Evolutionary conservation across 2,113 vertebrate species (phyloP), one percentile per base, ranked within the genome.

Genomic region (Lophochroa leadbeateri): DNA sequence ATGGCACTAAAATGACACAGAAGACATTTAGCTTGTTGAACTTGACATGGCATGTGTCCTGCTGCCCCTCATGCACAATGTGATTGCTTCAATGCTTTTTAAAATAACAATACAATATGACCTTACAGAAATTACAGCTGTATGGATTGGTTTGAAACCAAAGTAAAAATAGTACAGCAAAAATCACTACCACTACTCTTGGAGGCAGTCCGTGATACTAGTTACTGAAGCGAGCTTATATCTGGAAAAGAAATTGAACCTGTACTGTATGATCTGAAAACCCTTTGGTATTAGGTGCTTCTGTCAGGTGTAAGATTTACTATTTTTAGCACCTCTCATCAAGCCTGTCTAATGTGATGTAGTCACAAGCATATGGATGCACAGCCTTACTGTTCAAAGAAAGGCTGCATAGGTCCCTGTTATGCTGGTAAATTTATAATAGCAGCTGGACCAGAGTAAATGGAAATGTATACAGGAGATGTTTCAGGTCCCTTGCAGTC

Each of bases 31-130:
- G 47, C 39, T 75, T 78, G 44, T 64, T 79, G 47, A 79, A 29
- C 21, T 85, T 84, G 52, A 60, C 65, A 65, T 11, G 25, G 57
- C 37, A 44, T 61, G 17, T 24, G 18, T 70, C 41, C 23, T 86
- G 6, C 37, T 70, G 8, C 57, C 80, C 90, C 94, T 93, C 12
- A 12, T 86, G 80, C 74, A 49, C 23, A 81, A 58, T 69, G 25
- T 2, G 4, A 96, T 95, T 86, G 61, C 61, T 91, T 88, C 92
- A 29, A 61, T 82, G 69, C 57, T 91, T 96, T 84, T 82, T 27
- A 53, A 94, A 94, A 64, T 47, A 88, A 78, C 72, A 88, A 95
- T 96, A 88, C 96, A 57, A 94, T 95, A 89, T 91, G 95, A 91
- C 96, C 88, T 95, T 93, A 86, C 50, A 94, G 80, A 91, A 88